Evolutionary conservation across 1,140 invertebrate genomes (phyloP).

Genomic region (Acromyrmex heyeri): DNA sequence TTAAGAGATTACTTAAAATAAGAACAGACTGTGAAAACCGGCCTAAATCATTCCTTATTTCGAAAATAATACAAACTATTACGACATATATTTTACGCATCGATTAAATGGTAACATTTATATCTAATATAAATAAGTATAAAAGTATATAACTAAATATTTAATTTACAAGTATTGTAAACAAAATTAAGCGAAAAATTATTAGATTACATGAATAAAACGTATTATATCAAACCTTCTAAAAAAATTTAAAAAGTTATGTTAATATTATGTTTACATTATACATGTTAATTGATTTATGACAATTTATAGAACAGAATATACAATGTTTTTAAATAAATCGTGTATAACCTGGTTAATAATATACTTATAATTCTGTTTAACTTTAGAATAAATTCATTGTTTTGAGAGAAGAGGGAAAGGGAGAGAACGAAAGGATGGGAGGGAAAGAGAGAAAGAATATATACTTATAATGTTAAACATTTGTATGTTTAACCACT

Average conservation of each 20-base stretch:
- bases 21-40: no score
- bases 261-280: conserved; percentile 48
- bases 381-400: conserved; percentile 22
- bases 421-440: not conserved
- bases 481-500: not conserved
- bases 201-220: conserved; percentile 15
- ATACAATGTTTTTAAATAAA: conserved; percentile 8
- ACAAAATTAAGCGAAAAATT: not conserved
- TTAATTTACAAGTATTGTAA: conserved; percentile 45
- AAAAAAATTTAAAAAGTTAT: conserved; percentile 53
- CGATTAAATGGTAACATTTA: not conserved
- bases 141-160: conserved; percentile 37
- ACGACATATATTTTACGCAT: not conserved
- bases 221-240: conserved; percentile 39
- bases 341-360: not conserved
- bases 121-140: conserved; percentile 48
- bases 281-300: conserved; percentile 36
- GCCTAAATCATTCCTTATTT: conserved; percentile 50
- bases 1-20: no score
- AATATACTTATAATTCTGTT: conserved; percentile 5
- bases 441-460: not conserved
- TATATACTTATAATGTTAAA: not conserved
- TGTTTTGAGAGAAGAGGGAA: not conserved
- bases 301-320: not conserved
- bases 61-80: not conserved